phyloP scores from a whole-genome alignment of 2,888 invertebrate genomes.

The Pilophorus perplexus region DNA sequence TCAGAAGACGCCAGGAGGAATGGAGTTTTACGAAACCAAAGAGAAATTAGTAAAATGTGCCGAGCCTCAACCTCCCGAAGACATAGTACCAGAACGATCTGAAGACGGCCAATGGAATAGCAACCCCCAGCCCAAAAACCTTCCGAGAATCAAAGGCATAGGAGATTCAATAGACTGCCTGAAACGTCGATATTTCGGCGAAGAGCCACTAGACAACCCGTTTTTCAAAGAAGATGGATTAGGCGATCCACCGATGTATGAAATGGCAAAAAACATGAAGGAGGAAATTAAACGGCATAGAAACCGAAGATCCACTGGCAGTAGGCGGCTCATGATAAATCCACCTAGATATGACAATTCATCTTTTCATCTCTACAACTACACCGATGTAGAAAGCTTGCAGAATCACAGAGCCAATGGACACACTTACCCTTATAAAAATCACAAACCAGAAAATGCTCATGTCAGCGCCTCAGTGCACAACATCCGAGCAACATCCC shows the following conservation, averaged over 20 bases:
- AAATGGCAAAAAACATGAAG: no score
- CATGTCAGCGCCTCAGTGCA: conserved; percentile 12
- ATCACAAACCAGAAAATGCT: conserved; percentile 31
- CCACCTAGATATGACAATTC: conserved; percentile 2
- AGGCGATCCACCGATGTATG: not conserved
- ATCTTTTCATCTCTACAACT: not conserved
- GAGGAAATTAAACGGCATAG: not conserved
- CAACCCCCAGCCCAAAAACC: conserved; percentile 48
- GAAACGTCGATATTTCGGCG: conserved; percentile 71
- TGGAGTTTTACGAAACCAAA: conserved; percentile 68
- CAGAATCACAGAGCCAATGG: conserved; percentile 2
- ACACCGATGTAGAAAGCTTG: not conserved
- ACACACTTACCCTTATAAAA: conserved; percentile 23
- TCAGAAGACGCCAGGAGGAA: conserved; percentile 61
- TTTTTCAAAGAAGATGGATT: conserved; percentile 57
- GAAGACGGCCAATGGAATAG: conserved; percentile 50
- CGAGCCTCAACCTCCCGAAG: conserved; percentile 51
- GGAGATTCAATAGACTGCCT: conserved; percentile 74
- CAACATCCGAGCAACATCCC: conserved; percentile 8
- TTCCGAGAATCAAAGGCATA: conserved; percentile 60
- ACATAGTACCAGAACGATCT: conserved; percentile 50
- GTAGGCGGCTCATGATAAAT: conserved; percentile 9
- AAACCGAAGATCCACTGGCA: not conserved
- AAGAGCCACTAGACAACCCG: conserved; percentile 72
- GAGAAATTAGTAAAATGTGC: conserved; percentile 52